Evolutionary conservation across 2,113 vertebrate genomes (phyloP).

Genomic region (Candoia aspera): DNA sequence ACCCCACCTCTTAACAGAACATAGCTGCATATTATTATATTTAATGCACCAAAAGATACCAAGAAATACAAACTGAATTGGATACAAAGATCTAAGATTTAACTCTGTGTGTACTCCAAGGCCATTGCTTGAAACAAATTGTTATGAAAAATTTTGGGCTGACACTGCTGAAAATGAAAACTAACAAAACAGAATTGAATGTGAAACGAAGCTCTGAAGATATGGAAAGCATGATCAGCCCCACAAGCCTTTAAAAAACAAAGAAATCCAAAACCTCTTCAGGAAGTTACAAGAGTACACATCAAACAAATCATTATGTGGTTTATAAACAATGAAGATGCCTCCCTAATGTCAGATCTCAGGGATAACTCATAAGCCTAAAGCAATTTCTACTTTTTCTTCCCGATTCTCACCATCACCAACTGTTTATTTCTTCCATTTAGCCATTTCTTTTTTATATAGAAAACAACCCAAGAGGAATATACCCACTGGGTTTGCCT

Average conservation of each 20-base stretch:
- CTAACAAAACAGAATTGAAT: not conserved
- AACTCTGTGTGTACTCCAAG: not conserved
- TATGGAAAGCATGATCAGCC: not conserved
- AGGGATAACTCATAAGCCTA: not conserved
- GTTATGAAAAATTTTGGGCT: not conserved
- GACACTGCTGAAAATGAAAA: not conserved
- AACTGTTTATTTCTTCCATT: not conserved
- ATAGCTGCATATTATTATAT: not conserved
- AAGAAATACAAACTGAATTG: not conserved
- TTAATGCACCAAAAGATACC: not conserved
- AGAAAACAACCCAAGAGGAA: not conserved
- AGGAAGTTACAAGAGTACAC: not conserved
- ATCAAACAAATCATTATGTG: constrained; percentile 1
- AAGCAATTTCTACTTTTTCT: constrained; percentile 8
- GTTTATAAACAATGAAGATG: not conserved
- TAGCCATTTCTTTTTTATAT: constrained; percentile 4
- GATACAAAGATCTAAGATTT: not conserved
- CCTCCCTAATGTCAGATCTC: not conserved
- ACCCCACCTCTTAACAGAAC: not conserved
- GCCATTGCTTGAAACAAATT: not conserved
- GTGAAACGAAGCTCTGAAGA: not conserved
- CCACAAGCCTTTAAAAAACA: not conserved
- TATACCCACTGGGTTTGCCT: not conserved
- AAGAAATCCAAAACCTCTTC: constrained; percentile 2
- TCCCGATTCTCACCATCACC: constrained; percentile 5